A percentile compares a stretch with the other conserved stretches of the same genome.
Conservation (phyloP, 2,113 vertebrate species). For the Pomatorhinus ruficollis region DNA sequence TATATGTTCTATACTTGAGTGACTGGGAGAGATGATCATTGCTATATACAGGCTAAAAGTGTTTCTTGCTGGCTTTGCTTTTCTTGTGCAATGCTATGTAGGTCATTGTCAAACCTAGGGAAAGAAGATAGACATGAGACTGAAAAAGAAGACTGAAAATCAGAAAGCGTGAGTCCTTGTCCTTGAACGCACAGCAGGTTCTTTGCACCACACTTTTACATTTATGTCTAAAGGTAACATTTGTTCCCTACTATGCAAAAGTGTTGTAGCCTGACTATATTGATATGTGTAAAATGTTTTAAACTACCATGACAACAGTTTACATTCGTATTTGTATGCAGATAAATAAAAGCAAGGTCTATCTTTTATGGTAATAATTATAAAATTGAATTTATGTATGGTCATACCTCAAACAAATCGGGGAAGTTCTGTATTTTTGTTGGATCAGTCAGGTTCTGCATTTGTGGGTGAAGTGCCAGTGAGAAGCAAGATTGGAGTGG, state of each 20-base stretch:
- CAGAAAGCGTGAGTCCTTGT: neutral
- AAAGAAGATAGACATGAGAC: neutral
- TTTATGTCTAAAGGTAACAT: neutral
- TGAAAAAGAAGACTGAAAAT: neutral
- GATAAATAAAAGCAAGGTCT: neutral
- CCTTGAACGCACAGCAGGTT: neutral
- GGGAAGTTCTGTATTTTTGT: neutral
- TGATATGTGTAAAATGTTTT: neutral
- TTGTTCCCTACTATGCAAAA: neutral
- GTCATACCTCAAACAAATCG: neutral
- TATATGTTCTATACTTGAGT: neutral
- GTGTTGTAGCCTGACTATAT: neutral
- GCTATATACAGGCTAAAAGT: neutral
- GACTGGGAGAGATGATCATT: neutral
- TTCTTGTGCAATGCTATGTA: conserved; percentile 16
- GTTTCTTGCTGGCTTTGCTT: conserved; percentile 34
- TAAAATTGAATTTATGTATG: neutral
- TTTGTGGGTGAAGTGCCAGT: neutral
- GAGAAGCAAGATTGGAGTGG: neutral
- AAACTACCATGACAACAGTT: neutral
- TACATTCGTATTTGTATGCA: neutral
- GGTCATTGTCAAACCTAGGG: conserved; percentile 14
- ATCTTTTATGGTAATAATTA: neutral
- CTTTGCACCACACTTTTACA: neutral
- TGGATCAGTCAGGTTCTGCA: neutral